phyloP scores from a whole-genome alignment of 37 sponge, comb jelly and placozoan species.

The Halisarca cf. caerulea region DNA sequence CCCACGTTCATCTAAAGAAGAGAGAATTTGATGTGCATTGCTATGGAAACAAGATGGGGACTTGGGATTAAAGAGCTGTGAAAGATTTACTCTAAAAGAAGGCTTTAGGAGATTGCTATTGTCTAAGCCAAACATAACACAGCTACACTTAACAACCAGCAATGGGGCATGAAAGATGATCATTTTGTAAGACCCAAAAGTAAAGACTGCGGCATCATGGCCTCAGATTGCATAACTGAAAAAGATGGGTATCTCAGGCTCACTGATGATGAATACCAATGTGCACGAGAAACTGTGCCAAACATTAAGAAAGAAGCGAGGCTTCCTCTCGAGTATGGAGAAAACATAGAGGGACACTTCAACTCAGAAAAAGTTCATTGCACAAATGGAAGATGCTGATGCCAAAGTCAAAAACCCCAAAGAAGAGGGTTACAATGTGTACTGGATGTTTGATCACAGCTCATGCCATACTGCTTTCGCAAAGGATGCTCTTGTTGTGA shows the following conservation, averaged over 20 bases:
- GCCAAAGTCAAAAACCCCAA: slow-evolving; percentile 50
- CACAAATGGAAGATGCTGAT: slow-evolving; percentile 31
- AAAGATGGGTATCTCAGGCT: slow-evolving; percentile 36
- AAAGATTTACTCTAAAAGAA: too few relatives aligned
- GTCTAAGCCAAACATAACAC: too few relatives aligned
- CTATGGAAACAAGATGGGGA: too few relatives aligned
- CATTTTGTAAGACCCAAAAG: slow-evolving; percentile 43
- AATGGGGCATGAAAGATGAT: neutral
- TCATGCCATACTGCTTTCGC: slow-evolving; percentile 51
- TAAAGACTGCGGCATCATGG: slow-evolving; percentile 36
- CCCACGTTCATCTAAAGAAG: too few relatives aligned
- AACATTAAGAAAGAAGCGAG: slow-evolving; percentile 19
- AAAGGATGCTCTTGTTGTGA: slow-evolving; percentile 38
- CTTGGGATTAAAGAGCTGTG: too few relatives aligned
- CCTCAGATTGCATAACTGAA: slow-evolving; percentile 17
- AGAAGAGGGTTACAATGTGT: slow-evolving; percentile 37
- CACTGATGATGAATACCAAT: neutral
- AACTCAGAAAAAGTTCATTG: slow-evolving; percentile 43
- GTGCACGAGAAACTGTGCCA: neutral
- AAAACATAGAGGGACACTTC: slow-evolving; percentile 44
- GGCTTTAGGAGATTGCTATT: too few relatives aligned
- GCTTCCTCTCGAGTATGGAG: slow-evolving; percentile 44
- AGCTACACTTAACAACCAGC: too few relatives aligned
- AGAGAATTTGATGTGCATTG: too few relatives aligned
- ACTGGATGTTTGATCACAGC: slow-evolving; percentile 63